Percentiles rank a stretch among this genome's conserved stretches.
Evolutionary conservation across 2,113 vertebrate genomes (phyloP).

Genomic region (Hippolais icterina): DNA sequence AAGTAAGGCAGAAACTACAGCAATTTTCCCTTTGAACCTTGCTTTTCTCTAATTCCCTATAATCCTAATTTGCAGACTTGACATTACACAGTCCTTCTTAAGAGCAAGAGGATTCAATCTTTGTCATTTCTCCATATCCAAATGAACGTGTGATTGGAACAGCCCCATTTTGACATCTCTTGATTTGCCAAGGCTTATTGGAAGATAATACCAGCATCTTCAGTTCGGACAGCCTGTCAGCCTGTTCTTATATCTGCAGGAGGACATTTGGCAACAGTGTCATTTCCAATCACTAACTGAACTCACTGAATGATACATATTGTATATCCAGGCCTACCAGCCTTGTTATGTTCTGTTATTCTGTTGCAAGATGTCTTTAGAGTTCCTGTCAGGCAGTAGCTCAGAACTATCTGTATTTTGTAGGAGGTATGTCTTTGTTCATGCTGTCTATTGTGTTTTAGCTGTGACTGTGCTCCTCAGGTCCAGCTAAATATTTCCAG

Average conservation of each 20-base stretch:
- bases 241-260: neutral
- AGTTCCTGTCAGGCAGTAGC: neutral
- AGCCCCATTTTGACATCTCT: neutral
- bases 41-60: neutral
- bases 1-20: neutral
- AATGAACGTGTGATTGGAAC: neutral
- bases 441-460: neutral
- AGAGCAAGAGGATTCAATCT: neutral
- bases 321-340: neutral
- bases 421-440: too few relatives aligned
- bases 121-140: neutral
- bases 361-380: neutral
- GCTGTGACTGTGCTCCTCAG: neutral
- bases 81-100: neutral
- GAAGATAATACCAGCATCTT: neutral
- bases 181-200: neutral
- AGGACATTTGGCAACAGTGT: fast-evolving
- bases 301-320: too few relatives aligned
- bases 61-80: neutral
- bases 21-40: neutral
- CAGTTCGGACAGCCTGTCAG: neutral
- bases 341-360: neutral
- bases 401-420: neutral
- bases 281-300: neutral
- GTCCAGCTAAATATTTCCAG: neutral